Evolutionary conservation across 1,140 invertebrate genomes (phyloP).

Genomic region (Steinernema feltiae): DNA sequence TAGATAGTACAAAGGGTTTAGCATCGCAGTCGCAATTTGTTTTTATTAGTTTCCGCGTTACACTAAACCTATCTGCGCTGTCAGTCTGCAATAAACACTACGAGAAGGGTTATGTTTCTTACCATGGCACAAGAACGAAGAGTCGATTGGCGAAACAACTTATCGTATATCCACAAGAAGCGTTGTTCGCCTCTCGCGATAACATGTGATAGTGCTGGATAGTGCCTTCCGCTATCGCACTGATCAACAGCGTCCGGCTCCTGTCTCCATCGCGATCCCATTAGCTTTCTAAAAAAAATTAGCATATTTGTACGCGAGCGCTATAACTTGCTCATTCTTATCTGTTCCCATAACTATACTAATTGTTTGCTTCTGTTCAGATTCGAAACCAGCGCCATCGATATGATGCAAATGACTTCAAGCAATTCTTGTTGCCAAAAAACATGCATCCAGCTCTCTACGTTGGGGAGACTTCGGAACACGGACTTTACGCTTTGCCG

Average conservation of each 20-base stretch:
- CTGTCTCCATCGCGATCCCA: not conserved
- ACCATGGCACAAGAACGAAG: not conserved
- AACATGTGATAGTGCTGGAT: not conserved
- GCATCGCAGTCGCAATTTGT: not conserved
- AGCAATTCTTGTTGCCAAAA: not conserved
- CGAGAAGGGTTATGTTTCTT: not conserved
- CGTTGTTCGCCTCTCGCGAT: not conserved
- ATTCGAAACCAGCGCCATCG: not conserved
- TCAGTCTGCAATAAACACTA: not conserved
- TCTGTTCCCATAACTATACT: not conserved
- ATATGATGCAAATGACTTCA: not conserved
- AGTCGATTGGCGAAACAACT: not conserved
- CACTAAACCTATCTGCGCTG: not conserved
- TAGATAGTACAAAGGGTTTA: too few relatives aligned
- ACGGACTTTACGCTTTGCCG: conserved; percentile 81
- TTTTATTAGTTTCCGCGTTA: not conserved
- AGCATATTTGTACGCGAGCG: not conserved
- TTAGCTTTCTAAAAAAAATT: conserved; percentile 1
- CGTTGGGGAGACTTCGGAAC: conserved; percentile 74
- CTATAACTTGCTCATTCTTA: not conserved
- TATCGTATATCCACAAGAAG: not conserved
- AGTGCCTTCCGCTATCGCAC: not conserved
- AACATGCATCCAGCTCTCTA: conserved; percentile 68
- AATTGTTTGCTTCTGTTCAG: not conserved
- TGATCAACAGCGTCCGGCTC: not conserved